These are phyloP conservation scores for Sphaerophoria taeniata DNA, from an alignment of 2,888 invertebrate genomes.

Conservation along the genomic window DNA sequence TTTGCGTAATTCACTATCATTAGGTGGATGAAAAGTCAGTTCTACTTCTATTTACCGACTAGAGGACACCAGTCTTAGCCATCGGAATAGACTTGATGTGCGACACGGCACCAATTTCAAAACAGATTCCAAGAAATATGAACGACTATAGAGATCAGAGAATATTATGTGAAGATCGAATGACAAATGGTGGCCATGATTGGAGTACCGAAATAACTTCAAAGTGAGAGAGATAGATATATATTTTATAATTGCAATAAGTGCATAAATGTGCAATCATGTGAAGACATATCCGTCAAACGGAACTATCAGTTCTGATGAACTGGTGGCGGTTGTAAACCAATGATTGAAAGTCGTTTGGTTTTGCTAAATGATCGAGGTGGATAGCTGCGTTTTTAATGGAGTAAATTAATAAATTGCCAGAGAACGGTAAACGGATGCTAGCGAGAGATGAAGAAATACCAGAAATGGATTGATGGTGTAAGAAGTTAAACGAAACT, in stretches of 20 bases:
- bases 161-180: slow-evolving; percentile 19
- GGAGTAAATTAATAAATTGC: slow-evolving; percentile 8
- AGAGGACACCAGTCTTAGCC: slow-evolving; percentile 23
- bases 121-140: not conserved
- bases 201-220: slow-evolving; percentile 63
- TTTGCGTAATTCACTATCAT: slow-evolving; percentile 73
- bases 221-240: slow-evolving; percentile 40
- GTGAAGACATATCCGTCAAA: slow-evolving; percentile 52
- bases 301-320: slow-evolving; percentile 68
- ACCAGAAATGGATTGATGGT: slow-evolving; percentile 23
- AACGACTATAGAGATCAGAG: not conserved
- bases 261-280: not conserved
- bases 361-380: not conserved
- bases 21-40: slow-evolving; percentile 62
- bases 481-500: too few species aligned
- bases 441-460: not conserved
- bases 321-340: slow-evolving; percentile 43
- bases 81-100: slow-evolving; percentile 26
- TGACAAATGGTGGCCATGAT: slow-evolving; percentile 54
- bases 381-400: not conserved
- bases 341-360: slow-evolving; percentile 37
- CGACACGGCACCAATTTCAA: slow-evolving; percentile 36
- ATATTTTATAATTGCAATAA: slow-evolving; percentile 33
- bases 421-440: slow-evolving; percentile 8
- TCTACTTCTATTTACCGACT: slow-evolving; percentile 2